These are phyloP conservation scores for Trogon melanurus DNA, from an alignment of 2,113 vertebrate species.

Conservation along the genomic window DNA sequence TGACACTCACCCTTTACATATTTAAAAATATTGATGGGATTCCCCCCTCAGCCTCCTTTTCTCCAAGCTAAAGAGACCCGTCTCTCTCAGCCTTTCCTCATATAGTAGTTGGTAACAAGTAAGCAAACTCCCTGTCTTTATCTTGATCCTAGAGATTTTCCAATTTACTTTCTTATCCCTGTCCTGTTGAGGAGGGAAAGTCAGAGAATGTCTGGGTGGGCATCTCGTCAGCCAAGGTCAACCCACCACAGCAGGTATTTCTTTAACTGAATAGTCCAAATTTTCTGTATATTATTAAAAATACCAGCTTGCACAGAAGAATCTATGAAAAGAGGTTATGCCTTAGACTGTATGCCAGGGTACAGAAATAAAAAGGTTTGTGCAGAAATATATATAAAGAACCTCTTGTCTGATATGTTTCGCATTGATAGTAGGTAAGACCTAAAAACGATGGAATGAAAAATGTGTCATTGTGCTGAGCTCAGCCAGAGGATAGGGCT, in stretches of 20 bases:
- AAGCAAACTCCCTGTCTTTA: neutral
- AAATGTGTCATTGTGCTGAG: neutral
- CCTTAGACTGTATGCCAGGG: neutral
- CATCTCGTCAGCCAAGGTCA: neutral
- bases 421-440: neutral
- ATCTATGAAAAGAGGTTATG: neutral
- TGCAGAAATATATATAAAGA: neutral
- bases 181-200: neutral
- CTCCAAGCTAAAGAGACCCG: too few relatives aligned
- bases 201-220: neutral
- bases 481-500: neutral
- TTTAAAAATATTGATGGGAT: too few relatives aligned
- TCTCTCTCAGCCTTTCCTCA: too few relatives aligned
- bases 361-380: neutral
- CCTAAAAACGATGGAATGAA: neutral
- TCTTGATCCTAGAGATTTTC: neutral
- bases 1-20: too few relatives aligned
- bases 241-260: neutral
- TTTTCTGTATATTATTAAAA: neutral
- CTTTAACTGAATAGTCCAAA: neutral
- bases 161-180: neutral
- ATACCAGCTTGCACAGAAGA: neutral
- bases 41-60: too few relatives aligned
- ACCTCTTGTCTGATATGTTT: neutral
- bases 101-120: neutral